Evolutionary conservation across 2,797 vertebrate genomes (phyloP), one percentile per base, ranked within the genome.

Genomic region (Dryobates pubescens): DNA sequence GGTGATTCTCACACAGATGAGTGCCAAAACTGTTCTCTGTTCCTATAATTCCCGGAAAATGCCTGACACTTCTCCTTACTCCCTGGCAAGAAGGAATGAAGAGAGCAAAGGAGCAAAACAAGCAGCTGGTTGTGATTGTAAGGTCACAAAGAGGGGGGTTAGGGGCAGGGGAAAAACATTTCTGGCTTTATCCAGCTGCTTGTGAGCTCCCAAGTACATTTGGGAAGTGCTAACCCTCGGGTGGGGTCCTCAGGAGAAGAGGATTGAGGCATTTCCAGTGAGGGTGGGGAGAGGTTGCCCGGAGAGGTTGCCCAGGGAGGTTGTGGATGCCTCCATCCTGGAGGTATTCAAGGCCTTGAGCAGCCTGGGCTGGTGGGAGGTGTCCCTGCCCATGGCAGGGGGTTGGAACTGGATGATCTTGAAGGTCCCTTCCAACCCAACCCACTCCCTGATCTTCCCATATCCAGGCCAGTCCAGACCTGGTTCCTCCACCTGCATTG

Each of bases 401-500:
- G 12, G 10, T 22, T 49, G 47, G 20, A 49, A 49, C 47, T 49
- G 47, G 47, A 49, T 49, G 47, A 23, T 11, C 47, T 49, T 22
- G 20, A 6, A 49, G 47, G 47, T 23, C 47, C 10, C 47, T 49
- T 49, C 20, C 47, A 49, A 23, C 20, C 19, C 47, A 49, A 23
- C 22, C 47, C 47, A 49, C 19, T 19, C 19, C 43, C 6, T 43
- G 41, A 47, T 20, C 58, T 56, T 20, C 47, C 51, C 12, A 0
- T 7, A 36, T 15, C 43, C 0, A 1, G 11, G 47, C 24, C 0
- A 1, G 20, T 20, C 5, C 47, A 20, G 74, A 57, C 7, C 27
- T 2, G 0, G 8, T 58, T 47, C 59, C 51, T 34, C 64, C 38
- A 19, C 4, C 63, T 0, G 0, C 16, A 0, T 30, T 43, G 36